A percentile compares a stretch with the other conserved stretches of the same genome.
Conservation (phyloP, 2,797 vertebrate genomes). For the Leptodactylus fallax region DNA sequence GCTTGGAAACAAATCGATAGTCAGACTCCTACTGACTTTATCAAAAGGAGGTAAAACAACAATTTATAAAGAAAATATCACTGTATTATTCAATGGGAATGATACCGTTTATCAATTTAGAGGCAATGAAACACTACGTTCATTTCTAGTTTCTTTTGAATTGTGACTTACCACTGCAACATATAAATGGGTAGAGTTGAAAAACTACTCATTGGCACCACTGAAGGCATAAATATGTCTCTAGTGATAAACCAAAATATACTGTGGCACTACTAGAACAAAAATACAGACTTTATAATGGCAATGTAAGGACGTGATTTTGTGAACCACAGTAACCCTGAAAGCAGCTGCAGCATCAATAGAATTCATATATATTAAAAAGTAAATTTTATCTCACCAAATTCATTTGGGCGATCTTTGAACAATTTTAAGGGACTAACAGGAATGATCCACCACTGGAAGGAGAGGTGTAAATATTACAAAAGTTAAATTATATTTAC, state of each 20-base stretch:
- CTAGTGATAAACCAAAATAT: neutral
- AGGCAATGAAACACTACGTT: neutral
- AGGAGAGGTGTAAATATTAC: too few species aligned
- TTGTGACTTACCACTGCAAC: neutral
- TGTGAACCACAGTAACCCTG: too few species aligned
- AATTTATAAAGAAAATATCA: neutral
- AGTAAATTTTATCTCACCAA: too few species aligned
- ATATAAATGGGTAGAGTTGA: neutral
- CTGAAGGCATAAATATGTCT: neutral
- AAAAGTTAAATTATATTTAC: too few species aligned
- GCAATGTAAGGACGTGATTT: neutral
- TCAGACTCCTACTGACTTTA: neutral
- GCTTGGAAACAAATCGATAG: constrained; percentile 7
- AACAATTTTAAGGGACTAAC: too few species aligned
- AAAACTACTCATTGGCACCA: neutral
- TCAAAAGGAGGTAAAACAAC: neutral
- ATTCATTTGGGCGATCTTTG: too few species aligned
- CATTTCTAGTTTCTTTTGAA: neutral
- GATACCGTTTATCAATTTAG: neutral
- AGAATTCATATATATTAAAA: too few species aligned
- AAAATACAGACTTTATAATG: neutral
- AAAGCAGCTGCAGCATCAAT: neutral
- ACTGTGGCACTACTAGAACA: neutral
- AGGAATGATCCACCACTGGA: too few species aligned
- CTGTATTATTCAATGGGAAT: neutral